Percentiles rank a stretch among this genome's conserved stretches.
phyloP scores from a whole-genome alignment of 2,888 invertebrate genomes.

The Hipparchia sbordonii region DNA sequence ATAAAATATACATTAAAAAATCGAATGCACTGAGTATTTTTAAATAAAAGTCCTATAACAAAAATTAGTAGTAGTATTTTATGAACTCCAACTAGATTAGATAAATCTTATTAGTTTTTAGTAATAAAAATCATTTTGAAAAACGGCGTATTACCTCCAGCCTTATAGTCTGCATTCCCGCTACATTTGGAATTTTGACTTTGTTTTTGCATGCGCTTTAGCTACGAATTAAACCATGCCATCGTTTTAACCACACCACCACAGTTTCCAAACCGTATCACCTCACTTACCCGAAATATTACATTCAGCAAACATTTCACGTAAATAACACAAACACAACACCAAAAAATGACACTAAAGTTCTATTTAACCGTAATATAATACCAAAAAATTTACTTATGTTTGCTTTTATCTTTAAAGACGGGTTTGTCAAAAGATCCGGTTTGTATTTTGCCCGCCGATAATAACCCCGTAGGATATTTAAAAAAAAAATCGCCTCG shows the following conservation, averaged over 20 bases:
- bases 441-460: constrained; percentile 46
- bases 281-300: constrained; percentile 73
- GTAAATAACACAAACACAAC: constrained; percentile 43
- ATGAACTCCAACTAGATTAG: constrained; percentile 14
- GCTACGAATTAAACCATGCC: constrained; percentile 61
- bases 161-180: constrained; percentile 48
- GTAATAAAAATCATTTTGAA: constrained; percentile 13
- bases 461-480: constrained; percentile 48
- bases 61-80: constrained; percentile 3
- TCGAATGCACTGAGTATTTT: neutral
- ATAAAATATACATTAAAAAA: neutral
- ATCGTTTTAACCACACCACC: constrained; percentile 73
- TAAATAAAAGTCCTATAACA: neutral
- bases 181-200: constrained; percentile 43
- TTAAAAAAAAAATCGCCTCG: constrained; percentile 71
- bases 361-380: constrained; percentile 40
- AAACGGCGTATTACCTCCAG: constrained; percentile 24
- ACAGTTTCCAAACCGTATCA: constrained; percentile 66
- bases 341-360: constrained; percentile 40
- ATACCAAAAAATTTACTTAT: constrained; percentile 35
- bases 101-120: constrained; percentile 14
- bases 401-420: constrained; percentile 30
- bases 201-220: constrained; percentile 63
- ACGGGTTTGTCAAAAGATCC: constrained; percentile 43
- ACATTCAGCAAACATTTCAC: constrained; percentile 49